Base-by-base conservation (phyloP, 2,113 vertebrate genomes). In the Aspiorhynchus laticeps region DNA sequence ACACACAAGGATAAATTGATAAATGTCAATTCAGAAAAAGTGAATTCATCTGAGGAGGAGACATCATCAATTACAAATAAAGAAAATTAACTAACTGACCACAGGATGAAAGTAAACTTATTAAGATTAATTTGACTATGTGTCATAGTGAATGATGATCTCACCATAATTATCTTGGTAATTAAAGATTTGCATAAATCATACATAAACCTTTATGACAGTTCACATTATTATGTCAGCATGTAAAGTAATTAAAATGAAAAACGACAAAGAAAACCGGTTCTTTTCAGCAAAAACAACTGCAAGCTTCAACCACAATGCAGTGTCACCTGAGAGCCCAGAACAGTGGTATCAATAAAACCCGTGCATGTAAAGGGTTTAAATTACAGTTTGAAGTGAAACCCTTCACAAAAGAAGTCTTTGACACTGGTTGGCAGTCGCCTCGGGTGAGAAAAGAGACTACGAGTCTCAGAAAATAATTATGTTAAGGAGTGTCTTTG, bases 401-500 rank as follows among this genome's bases (percentile, higher is more conserved):
- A 63, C 5, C 36, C 19, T 36, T 51, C 10, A 83, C 19, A 83
- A 36, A 31, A 53, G 14, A 56, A 12, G 7, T 26, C 24, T 75
- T 38, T 36, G 31, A 74, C 85, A 74, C 33, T 43, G 78, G 21
- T 56, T 21, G 61, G n/a, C 31, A 26, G 65, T 86, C 14, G 85
- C 85, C 46, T 12, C 5, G 17, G 59, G 85, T 56, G 51, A 36
- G 46, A 53, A 63, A 81, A 46, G 67, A 81, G 53, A 73, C 48
- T 74, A 8, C 7, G 1, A 81, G 78, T 81, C 85, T 41, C 67
- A 9, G 88, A 90, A 89, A 95, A 93, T 85, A 87, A 92, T 93
- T 95, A 94, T 2, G 81, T 65, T 38, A n/a, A 86, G 93, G 92
- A 83, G 92, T 91, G 91, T 5, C 90, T 76, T 59, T 84, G 81